A percentile compares a stretch with the other conserved stretches of the same genome.
Conservation (phyloP, 2,797 vertebrate genomes). For the Dermochelys coriacea region DNA sequence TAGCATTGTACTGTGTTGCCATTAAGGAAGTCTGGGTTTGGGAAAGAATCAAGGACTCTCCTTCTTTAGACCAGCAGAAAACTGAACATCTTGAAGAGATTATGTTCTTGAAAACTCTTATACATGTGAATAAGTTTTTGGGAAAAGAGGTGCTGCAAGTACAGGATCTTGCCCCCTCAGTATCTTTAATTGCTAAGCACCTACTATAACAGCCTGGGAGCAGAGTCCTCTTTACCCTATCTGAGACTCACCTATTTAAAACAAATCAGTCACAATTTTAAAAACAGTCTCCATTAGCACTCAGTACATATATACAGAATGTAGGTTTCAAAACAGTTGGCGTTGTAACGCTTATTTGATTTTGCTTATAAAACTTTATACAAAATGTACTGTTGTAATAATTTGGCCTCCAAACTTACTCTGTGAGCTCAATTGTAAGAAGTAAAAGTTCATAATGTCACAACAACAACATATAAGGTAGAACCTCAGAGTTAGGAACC, state of each 20-base stretch:
- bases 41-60: not conserved
- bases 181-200: not conserved
- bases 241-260: not conserved
- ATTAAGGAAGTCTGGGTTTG: not conserved
- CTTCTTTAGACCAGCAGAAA: not conserved
- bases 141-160: not conserved
- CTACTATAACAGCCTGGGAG: not conserved
- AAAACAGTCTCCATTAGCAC: not conserved
- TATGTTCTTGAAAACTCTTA: not conserved
- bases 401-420: not conserved
- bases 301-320: not conserved
- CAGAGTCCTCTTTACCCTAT: not conserved
- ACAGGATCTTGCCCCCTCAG: not conserved
- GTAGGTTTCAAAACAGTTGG: not conserved
- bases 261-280: not conserved
- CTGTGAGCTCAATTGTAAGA: not conserved
- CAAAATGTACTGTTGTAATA: not conserved
- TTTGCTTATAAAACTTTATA: not conserved
- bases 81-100: not conserved
- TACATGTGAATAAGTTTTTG: not conserved
- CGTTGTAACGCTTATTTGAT: not conserved
- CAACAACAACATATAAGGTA: not conserved
- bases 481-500: no score
- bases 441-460: not conserved
- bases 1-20: not conserved